Evolutionary conservation across 2,888 invertebrate species (phyloP).

Genomic region (Bedellia somnulentella): DNA sequence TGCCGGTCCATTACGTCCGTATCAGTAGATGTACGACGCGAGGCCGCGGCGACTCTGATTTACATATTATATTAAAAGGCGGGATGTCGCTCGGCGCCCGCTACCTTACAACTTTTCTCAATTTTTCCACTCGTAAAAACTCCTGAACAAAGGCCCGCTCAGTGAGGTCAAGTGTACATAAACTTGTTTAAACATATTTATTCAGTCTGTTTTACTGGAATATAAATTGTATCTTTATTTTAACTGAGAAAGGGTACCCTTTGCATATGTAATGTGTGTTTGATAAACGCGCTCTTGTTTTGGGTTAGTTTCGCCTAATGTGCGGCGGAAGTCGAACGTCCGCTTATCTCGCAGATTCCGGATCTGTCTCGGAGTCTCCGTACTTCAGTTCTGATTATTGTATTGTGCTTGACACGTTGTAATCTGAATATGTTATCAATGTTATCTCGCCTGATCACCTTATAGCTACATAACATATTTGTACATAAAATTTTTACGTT

Average conservation of each 20-base stretch:
- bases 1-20: too few relatives aligned
- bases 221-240: too few relatives aligned
- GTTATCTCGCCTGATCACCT: too few relatives aligned
- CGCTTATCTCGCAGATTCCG: constrained; percentile 9
- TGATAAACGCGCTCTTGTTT: constrained; percentile 6
- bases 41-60: constrained; percentile 43
- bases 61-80: constrained; percentile 60
- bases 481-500: too few relatives aligned
- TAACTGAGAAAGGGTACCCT: too few relatives aligned
- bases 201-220: constrained; percentile 44
- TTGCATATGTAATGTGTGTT: too few relatives aligned
- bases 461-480: too few relatives aligned
- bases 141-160: constrained; percentile 49
- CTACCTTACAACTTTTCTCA: constrained; percentile 58
- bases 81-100: constrained; percentile 45
- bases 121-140: constrained; percentile 59
- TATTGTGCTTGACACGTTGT: too few relatives aligned
- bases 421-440: too few relatives aligned
- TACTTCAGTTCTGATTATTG: too few relatives aligned
- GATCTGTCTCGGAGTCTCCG: too few relatives aligned
- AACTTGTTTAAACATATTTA: constrained; percentile 55
- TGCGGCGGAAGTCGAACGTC: constrained; percentile 5
- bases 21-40: too few relatives aligned
- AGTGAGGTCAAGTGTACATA: constrained; percentile 57
- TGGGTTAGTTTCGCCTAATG: constrained; percentile 8